Percentiles rank a stretch among this genome's conserved stretches.
Conservation (phyloP, 2,797 vertebrate genomes). For the Ciconia nigra region DNA sequence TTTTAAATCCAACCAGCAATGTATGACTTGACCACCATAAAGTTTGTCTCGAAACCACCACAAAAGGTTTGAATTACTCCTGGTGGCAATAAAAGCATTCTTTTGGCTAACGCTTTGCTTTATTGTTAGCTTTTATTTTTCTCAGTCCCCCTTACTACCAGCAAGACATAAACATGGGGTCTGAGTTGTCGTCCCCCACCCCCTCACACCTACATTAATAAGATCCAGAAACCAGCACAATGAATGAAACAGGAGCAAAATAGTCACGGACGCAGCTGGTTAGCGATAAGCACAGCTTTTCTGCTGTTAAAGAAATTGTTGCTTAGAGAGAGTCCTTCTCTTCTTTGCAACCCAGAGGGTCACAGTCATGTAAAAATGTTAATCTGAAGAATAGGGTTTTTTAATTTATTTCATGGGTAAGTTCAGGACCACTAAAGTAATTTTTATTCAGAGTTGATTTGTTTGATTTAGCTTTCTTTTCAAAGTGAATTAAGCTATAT, state of each 20-base stretch:
- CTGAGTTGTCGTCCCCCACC: not conserved
- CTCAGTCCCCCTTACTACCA: not conserved
- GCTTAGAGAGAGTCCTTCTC: not conserved
- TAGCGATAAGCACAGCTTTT: not conserved
- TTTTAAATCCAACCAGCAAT: constrained; percentile 55
- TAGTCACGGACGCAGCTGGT: not conserved
- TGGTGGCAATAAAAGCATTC: constrained; percentile 70
- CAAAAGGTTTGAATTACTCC: constrained; percentile 73
- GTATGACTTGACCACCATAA: constrained; percentile 58
- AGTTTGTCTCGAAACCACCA: constrained; percentile 65
- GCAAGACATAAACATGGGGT: constrained; percentile 38
- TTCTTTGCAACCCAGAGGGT: not conserved
- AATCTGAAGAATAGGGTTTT: not conserved
- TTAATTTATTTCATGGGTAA: not conserved
- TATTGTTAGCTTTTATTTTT: constrained; percentile 63
- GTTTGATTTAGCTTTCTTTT: not conserved
- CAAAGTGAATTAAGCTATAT: not conserved
- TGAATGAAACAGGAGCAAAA: constrained; percentile 1
- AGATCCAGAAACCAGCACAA: constrained; percentile 27
- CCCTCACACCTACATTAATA: constrained; percentile 48
- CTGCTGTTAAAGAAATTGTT: not conserved
- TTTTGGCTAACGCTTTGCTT: constrained; percentile 63
- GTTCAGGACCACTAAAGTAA: not conserved
- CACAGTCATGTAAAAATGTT: not conserved
- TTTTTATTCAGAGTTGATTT: not conserved